phyloP scores from a whole-genome alignment of 2,113 vertebrate genomes.

The Macaca fascicularis region DNA sequence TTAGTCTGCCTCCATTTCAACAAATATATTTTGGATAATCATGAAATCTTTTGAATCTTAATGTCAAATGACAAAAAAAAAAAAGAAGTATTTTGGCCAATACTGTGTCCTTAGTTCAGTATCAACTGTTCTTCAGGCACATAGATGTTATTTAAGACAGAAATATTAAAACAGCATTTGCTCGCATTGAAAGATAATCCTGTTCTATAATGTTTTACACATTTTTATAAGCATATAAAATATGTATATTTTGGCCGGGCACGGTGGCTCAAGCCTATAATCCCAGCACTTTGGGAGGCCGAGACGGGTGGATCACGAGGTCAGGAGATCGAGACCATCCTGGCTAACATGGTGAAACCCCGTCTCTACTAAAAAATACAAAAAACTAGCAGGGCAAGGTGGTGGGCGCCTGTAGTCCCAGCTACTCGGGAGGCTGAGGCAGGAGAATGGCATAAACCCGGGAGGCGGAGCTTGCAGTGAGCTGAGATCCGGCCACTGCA shows the following conservation, averaged over 20 bases:
- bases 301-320: too few relatives aligned
- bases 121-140: constrained; percentile 12
- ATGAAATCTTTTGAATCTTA: constrained; percentile 40
- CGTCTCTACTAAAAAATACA: too few relatives aligned
- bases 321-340: too few relatives aligned
- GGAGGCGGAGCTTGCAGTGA: too few relatives aligned
- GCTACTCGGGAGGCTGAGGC: too few relatives aligned
- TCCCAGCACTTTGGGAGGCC: too few relatives aligned
- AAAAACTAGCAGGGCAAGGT: too few relatives aligned
- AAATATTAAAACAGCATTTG: constrained; percentile 48
- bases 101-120: background rate
- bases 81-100: background rate
- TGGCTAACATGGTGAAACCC: too few relatives aligned
- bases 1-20: constrained; percentile 22
- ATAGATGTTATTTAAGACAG: constrained; percentile 21
- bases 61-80: constrained; percentile 9
- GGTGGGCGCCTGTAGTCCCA: too few relatives aligned
- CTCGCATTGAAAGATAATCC: background rate
- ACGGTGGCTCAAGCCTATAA: too few relatives aligned
- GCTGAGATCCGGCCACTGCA: too few relatives aligned
- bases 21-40: constrained; percentile 48
- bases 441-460: too few relatives aligned
- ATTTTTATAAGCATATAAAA: background rate
- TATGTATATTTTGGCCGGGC: background rate
- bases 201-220: background rate